Percentiles rank a stretch among this genome's conserved stretches.
phyloP scores from a whole-genome alignment of 2,113 vertebrate species.

The Hymenochirus boettgeri region DNA sequence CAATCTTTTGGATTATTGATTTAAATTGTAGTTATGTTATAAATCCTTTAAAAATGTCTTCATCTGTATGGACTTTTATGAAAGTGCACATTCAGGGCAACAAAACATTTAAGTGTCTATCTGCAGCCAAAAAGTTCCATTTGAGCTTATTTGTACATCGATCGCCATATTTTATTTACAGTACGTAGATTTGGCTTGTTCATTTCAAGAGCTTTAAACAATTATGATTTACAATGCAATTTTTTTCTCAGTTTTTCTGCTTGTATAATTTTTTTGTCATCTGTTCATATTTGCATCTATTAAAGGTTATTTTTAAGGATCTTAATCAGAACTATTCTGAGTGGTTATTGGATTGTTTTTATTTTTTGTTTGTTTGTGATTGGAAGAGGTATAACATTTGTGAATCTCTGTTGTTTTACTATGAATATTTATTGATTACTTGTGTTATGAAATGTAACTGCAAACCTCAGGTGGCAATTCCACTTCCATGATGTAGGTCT shows the following conservation, averaged over 20 bases:
- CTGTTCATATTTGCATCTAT: slow-evolving; percentile 82
- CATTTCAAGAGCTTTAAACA: slow-evolving; percentile 78
- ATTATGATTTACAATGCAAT: slow-evolving; percentile 67
- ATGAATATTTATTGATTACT: too few relatives aligned
- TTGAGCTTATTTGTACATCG: slow-evolving; percentile 56
- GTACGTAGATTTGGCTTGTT: slow-evolving; percentile 50
- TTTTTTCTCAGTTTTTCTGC: slow-evolving; percentile 60
- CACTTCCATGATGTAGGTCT: too few relatives aligned
- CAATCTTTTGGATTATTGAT: too few relatives aligned
- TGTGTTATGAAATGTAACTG: too few relatives aligned
- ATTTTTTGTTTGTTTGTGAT: too few relatives aligned
- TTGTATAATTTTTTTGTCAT: slow-evolving; percentile 81
- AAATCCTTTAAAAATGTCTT: too few relatives aligned
- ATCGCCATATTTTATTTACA: slow-evolving; percentile 52
- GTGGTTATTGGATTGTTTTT: slow-evolving; percentile 66
- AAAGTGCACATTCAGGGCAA: slow-evolving; percentile 64
- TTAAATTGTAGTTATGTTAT: too few relatives aligned
- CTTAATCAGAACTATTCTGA: slow-evolving; percentile 57
- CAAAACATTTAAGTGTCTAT: slow-evolving; percentile 62
- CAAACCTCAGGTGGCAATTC: too few relatives aligned
- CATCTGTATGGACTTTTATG: slow-evolving; percentile 3
- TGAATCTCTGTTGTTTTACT: too few relatives aligned
- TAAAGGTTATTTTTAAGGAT: slow-evolving; percentile 90
- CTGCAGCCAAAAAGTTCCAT: slow-evolving; percentile 51
- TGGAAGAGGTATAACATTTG: too few relatives aligned